A percentile compares a stretch with the other conserved stretches of the same genome.
Conservation (phyloP, 2,888 invertebrate species). For the Oscheius sp. region DNA sequence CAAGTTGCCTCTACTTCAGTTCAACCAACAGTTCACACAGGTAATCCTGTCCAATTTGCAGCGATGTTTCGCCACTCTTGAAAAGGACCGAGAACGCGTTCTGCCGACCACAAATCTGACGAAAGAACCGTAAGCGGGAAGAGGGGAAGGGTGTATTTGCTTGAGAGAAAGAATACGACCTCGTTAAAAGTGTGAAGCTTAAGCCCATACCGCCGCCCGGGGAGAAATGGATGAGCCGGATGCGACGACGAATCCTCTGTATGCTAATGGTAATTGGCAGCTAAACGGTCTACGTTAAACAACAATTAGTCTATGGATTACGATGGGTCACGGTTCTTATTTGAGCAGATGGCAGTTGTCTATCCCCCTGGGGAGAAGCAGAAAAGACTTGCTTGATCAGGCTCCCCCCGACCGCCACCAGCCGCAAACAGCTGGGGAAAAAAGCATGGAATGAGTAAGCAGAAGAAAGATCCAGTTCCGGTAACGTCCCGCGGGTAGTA, state of each 20-base stretch:
- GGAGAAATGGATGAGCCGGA: neutral
- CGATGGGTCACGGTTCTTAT: conserved; percentile 29
- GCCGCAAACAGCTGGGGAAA: neutral
- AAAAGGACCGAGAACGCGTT: conserved; percentile 13
- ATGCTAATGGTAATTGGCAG: conserved; percentile 27
- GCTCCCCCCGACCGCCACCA: neutral
- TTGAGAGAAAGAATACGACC: conserved; percentile 3
- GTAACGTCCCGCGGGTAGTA: conserved; percentile 15
- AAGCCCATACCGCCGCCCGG: neutral
- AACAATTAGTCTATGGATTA: conserved; percentile 36
- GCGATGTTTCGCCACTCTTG: neutral
- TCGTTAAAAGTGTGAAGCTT: conserved; percentile 5
- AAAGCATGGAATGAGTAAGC: conserved; percentile 8
- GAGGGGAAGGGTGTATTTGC: neutral
- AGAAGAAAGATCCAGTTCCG: conserved; percentile 19
- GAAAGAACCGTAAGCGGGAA: conserved; percentile 6
- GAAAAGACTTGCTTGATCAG: too few relatives aligned
- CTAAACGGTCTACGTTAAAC: conserved; percentile 29
- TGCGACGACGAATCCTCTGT: neutral
- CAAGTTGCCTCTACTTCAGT: neutral
- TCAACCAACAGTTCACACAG: neutral
- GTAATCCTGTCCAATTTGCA: conserved; percentile 6
- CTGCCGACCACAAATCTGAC: conserved; percentile 19
- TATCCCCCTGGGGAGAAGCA: conserved; percentile 8
- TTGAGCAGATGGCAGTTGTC: conserved; percentile 32